Evolutionary conservation across 2,888 invertebrate species (phyloP).

Genomic region (Conistra vaccinii): DNA sequence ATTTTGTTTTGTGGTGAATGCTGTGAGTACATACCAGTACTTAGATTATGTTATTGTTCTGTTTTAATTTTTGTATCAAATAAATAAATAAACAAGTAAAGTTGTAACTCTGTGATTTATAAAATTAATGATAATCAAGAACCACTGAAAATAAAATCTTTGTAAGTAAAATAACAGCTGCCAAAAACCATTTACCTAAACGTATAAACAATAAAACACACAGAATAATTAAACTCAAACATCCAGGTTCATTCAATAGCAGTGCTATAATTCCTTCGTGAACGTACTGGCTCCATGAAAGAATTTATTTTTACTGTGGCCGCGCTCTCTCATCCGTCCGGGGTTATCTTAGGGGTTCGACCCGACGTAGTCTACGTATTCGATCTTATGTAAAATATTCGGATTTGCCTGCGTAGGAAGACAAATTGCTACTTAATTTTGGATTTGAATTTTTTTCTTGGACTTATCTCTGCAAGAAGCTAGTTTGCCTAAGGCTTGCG

Average conservation of each 20-base stretch:
- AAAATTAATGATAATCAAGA: not conserved
- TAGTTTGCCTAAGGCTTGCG: conserved; percentile 35
- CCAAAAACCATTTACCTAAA: conserved; percentile 8
- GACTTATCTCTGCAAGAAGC: conserved; percentile 43
- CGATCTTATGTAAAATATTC: conserved; percentile 63
- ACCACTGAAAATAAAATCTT: not conserved
- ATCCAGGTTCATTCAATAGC: conserved; percentile 11
- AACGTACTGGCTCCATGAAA: conserved; percentile 36
- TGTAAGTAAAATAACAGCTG: not conserved
- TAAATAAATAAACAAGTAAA: no score
- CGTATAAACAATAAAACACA: conserved; percentile 13
- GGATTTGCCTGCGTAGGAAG: conserved; percentile 57
- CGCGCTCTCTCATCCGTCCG: conserved; percentile 26
- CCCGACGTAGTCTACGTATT: conserved; percentile 53
- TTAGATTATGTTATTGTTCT: no score
- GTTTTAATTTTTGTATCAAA: no score
- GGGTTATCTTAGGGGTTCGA: conserved; percentile 52
- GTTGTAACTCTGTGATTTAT: not conserved
- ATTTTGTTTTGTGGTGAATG: no score
- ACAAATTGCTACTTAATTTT: conserved; percentile 64
- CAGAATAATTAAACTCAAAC: conserved; percentile 35
- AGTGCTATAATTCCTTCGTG: conserved; percentile 27
- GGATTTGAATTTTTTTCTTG: conserved; percentile 53
- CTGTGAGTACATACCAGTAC: no score
- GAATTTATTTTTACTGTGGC: conserved; percentile 58